Evolutionary conservation across 2,113 vertebrate species (phyloP).

Genomic region (Psittacula cyanocephala): DNA sequence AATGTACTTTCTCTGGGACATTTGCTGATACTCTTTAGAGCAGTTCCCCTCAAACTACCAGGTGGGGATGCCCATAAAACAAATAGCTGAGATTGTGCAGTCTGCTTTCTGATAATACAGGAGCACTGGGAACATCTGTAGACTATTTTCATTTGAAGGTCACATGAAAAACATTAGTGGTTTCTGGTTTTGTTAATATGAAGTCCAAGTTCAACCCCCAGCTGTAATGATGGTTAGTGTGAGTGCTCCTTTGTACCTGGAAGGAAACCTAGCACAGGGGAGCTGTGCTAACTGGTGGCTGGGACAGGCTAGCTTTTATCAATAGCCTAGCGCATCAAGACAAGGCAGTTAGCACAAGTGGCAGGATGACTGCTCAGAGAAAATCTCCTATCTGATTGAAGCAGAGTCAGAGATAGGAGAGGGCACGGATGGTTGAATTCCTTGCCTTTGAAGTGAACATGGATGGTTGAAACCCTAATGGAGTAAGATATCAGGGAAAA

Average conservation of each 20-base stretch:
- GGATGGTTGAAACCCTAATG: neutral
- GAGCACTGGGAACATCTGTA: neutral
- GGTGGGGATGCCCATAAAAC: neutral
- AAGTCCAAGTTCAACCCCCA: rapidly evolving
- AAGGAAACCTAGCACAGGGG: neutral
- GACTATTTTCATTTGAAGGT: neutral
- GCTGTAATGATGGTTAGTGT: neutral
- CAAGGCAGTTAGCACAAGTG: neutral
- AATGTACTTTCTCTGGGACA: neutral
- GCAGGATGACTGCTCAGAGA: neutral
- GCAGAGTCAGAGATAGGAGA: neutral
- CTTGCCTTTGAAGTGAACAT: neutral
- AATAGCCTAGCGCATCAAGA: neutral
- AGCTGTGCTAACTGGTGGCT: neutral
- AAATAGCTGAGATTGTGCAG: neutral
- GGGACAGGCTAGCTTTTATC: neutral
- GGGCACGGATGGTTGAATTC: neutral
- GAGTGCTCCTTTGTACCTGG: neutral
- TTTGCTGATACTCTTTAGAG: neutral
- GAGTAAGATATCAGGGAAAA: neutral
- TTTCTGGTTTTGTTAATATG: neutral
- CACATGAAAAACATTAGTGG: neutral
- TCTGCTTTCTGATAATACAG: neutral
- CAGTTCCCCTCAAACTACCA: neutral
- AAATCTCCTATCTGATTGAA: neutral